phyloP scores from a whole-genome alignment of 2,888 invertebrate genomes.

The Dusona sp. region DNA sequence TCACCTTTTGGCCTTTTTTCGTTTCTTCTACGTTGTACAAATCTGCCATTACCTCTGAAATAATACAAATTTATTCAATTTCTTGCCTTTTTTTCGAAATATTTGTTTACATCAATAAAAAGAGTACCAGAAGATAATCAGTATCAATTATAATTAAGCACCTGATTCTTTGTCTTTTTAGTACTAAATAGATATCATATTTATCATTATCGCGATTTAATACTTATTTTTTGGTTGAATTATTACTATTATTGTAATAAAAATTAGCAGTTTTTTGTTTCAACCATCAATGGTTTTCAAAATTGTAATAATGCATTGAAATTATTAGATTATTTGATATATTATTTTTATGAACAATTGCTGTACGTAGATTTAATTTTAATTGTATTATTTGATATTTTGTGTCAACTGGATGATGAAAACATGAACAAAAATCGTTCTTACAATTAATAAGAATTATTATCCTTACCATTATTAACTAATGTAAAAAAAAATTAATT shows the following conservation, averaged over 20 bases:
- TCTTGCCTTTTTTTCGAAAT: not conserved
- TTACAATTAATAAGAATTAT: no score
- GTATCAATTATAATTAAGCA: not conserved
- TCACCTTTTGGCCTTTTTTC: slow-evolving; percentile 87
- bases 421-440: no score
- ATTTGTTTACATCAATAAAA: not conserved
- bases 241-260: no score
- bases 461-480: no score
- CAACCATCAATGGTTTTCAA: not conserved
- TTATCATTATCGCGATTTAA: not conserved
- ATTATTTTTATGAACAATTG: no score
- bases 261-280: not conserved
- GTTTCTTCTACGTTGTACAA: slow-evolving; percentile 92
- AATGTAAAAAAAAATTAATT: no score
- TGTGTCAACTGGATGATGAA: no score
- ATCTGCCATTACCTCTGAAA: slow-evolving; percentile 94
- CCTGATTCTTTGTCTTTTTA: not conserved
- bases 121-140: not conserved
- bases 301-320: no score
- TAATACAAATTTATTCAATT: slow-evolving; percentile 2
- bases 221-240: no score
- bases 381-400: no score
- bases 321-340: no score
- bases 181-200: not conserved
- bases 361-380: no score